Conservation (phyloP, 2,888 invertebrate species). For the Platycheirus rosarum region DNA sequence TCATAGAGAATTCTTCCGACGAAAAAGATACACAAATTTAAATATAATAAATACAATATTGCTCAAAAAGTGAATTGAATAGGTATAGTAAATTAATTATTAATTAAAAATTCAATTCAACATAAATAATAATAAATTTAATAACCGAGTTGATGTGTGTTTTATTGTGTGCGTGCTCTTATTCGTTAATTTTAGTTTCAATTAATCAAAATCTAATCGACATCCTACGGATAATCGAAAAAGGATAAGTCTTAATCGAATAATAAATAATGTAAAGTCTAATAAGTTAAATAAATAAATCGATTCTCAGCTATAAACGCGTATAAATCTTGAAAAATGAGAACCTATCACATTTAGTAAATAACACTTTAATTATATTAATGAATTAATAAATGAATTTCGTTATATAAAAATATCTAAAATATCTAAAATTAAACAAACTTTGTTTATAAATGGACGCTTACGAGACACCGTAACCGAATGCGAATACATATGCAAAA, state of each 20-base stretch:
- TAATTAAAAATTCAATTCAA: too few species aligned
- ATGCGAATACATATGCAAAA: conserved; percentile 83
- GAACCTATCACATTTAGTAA: neutral
- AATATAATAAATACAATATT: too few species aligned
- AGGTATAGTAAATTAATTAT: too few species aligned
- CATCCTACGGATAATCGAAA: neutral
- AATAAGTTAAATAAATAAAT: too few species aligned
- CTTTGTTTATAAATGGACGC: conserved; percentile 78
- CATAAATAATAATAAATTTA: too few species aligned
- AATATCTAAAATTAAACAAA: conserved; percentile 15
- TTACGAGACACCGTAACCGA: conserved; percentile 82
- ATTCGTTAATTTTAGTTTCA: neutral
- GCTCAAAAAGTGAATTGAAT: neutral
- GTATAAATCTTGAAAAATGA: too few species aligned
- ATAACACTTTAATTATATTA: neutral
- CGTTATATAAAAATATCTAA: conserved; percentile 16
- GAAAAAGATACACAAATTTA: too few species aligned
- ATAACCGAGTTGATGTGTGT: neutral
- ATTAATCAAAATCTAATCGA: neutral
- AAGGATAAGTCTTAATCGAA: neutral
- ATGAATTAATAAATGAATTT: too few species aligned
- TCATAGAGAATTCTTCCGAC: too few species aligned
- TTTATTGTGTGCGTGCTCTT: neutral
- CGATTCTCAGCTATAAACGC: too few species aligned
- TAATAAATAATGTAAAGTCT: neutral